Evolutionary conservation across 2,797 vertebrate genomes (phyloP), one percentile per base, ranked within the genome.

Genomic region (Eurystomus glaucurus): DNA sequence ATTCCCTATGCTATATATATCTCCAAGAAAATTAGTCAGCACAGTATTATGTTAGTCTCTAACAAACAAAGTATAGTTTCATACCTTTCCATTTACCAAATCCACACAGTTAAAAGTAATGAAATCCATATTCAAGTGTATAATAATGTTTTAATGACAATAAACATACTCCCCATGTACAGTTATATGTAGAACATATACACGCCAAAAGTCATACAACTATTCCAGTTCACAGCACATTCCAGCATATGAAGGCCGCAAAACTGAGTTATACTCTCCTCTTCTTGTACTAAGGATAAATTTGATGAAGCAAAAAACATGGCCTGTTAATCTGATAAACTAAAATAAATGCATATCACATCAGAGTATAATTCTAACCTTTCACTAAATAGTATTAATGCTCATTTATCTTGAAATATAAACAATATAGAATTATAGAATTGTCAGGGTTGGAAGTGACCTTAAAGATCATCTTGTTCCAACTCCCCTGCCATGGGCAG

Each of bases 101-200:
- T 70, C 25, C 4, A 45, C 12, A 46, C 7, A 9, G 3, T 35
- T 68, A 37, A 54, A 76, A 69, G 1, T 18, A 82, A 41, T 29
- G 29, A 71, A 65, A 46, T 62, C 11, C 9, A 0, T 51, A 39
- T 39, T 64, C 9, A 78, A 48, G 9, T 3, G 0, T 7, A 29
- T 46, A 1, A 64, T 31, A 74, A 10, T 18, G 22, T 26, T 72
- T 90, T 75, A 52, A 20, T 76, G 14, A 54, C 5, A 39, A 12
- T 65, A 61, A 57, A 4, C 9, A 51, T 66, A 37, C 1, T 61
- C 3, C 28, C 9, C 57, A 41, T 41, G 15, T 80, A 21, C 20
- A 72, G 9, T 4, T 65, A 25, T 35, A 6, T 50, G 10, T 33
- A 72, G 14, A 39, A 60, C 2, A n/a, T 31, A 58, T 3, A 20